Conservation (phyloP, 2,113 vertebrate genomes). For the Petrocephalus microphthalmus region DNA sequence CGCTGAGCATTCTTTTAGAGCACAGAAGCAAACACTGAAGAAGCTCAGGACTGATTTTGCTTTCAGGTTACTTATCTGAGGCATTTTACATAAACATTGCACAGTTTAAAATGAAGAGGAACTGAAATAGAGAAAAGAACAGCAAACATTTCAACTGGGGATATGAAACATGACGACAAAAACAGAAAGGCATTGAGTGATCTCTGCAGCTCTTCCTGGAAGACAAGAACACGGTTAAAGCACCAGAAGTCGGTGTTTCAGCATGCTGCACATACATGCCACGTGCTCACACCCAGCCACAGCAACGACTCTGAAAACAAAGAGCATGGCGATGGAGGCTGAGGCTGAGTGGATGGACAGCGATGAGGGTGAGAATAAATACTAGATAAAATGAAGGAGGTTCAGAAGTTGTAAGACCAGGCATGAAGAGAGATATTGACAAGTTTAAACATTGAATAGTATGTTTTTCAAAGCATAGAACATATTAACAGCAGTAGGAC, state of each 20-base stretch:
- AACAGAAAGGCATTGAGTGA: neutral
- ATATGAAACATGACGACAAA: neutral
- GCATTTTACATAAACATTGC: neutral
- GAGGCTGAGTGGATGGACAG: neutral
- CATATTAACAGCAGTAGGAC: neutral
- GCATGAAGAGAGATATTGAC: neutral
- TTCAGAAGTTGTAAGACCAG: neutral
- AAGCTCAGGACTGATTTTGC: neutral
- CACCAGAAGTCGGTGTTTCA: constrained; percentile 9
- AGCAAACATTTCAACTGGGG: neutral
- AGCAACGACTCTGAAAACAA: constrained; percentile 26
- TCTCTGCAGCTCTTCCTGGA: neutral
- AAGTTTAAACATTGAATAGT: neutral
- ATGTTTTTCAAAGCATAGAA: neutral
- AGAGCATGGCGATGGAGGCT: neutral
- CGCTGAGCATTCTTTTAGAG: neutral
- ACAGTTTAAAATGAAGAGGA: neutral
- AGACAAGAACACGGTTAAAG: constrained; percentile 29
- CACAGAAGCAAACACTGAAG: neutral
- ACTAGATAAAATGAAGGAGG: neutral
- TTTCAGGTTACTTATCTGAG: neutral
- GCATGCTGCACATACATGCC: constrained; percentile 49
- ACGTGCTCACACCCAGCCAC: constrained; percentile 25
- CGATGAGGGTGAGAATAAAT: neutral
- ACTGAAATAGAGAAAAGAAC: neutral